Base-by-base conservation (phyloP, 2,797 vertebrate genomes). In the Pogoniulus pusillus region DNA sequence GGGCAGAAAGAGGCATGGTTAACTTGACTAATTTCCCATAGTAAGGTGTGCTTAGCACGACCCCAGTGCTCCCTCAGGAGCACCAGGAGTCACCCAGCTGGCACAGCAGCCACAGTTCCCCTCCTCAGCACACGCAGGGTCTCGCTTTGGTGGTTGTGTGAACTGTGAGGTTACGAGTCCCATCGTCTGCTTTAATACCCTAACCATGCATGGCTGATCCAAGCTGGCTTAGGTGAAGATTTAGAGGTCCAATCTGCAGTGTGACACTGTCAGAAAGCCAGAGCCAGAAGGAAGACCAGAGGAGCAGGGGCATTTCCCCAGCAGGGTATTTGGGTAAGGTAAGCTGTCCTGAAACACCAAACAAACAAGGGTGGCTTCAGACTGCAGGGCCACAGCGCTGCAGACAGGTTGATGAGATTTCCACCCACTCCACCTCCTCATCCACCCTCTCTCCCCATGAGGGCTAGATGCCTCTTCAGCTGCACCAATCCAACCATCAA, bases 21-120 rank as follows among this genome's bases (percentile, higher is more conserved):
- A 8, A 30, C 10, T 53, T 24, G 23, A 26, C 32, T 23, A 16
- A 15, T 37, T 41, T 27, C 54, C 49, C 35, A 11, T 6, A 1
- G 53, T 6, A 0, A 1, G 26, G 34, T 0, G 2, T 11, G 7
- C 45, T 59, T 24, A 3, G 63, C 3, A 12, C 63, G 39, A 5
- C n/a, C 20, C 32, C 49, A 4, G n/a, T 6, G 24, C 64, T 64
- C 9, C 1, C 23, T 12, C 23, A 2, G 14, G 16, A 64, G 53
- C 35, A 19, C 8, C 39, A 41, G 47, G 23, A 34, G 8, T 1
- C 4, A 12, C 43, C 2, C 1, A 1, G 2, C 16, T 20, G 24
- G 30, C 5, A 9, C 22, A 2, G 57, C 6, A 43, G 62, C 63
- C 41, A 2, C 39, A 10, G 1, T 1, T 34, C 79, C 47, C 69